Evolutionary conservation across 2,113 vertebrate genomes (phyloP).

Genomic region (Eulemur rufifrons): DNA sequence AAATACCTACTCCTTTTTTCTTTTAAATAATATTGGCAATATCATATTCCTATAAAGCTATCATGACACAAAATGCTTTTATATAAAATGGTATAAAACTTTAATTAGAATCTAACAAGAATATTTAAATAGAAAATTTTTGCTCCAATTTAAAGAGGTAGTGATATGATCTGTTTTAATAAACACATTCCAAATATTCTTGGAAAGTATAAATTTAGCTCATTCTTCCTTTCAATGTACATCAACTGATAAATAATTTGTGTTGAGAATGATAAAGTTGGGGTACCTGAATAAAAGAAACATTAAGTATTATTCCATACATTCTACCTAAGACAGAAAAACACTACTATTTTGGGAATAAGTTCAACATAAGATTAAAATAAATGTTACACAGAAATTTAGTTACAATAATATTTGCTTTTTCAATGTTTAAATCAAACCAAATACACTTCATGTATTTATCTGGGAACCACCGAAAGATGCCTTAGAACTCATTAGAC

Average conservation of each 20-base stretch:
- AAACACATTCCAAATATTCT: neutral
- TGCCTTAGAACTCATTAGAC: neutral
- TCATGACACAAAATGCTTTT: neutral
- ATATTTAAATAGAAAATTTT: neutral
- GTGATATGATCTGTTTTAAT: neutral
- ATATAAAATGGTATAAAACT: neutral
- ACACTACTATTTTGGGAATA: neutral
- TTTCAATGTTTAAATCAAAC: slow-evolving; percentile 20
- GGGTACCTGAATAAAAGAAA: neutral
- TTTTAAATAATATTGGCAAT: neutral
- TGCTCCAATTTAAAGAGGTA: neutral
- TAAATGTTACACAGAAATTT: neutral
- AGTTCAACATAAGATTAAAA: neutral
- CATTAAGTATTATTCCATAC: neutral
- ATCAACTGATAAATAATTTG: neutral
- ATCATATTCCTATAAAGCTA: neutral
- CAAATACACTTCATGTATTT: neutral
- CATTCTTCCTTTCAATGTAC: neutral
- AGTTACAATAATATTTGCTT: neutral
- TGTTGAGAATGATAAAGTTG: neutral
- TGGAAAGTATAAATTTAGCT: neutral
- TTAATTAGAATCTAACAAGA: neutral
- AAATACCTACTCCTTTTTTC: neutral
- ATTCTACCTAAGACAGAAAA: neutral
- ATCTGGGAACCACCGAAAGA: neutral